A percentile compares a stretch with the other conserved stretches of the same genome.
Evolutionary conservation across 2,113 vertebrate species (phyloP).

Genomic region (Mirounga angustirostris): DNA sequence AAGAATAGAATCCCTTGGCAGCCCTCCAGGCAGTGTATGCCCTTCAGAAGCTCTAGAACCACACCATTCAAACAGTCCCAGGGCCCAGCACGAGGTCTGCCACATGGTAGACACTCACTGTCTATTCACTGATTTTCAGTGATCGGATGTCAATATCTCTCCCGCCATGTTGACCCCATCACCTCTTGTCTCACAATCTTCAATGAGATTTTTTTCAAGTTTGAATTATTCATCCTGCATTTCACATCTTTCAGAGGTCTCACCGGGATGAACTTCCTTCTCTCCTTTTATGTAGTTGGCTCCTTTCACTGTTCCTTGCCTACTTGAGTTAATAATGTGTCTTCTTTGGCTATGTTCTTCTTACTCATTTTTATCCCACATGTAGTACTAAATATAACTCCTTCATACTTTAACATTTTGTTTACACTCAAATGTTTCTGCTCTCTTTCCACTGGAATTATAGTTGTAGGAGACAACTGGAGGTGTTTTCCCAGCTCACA

Average conservation of each 20-base stretch:
- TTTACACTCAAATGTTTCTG: neutral
- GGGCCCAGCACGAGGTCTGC: neutral
- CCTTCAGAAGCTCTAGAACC: neutral
- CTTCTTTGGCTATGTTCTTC: neutral
- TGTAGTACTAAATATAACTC: conserved; percentile 28
- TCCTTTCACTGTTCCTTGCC: neutral
- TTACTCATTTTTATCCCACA: conserved; percentile 1
- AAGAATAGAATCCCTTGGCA: neutral
- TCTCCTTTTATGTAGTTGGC: neutral
- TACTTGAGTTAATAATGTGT: neutral
- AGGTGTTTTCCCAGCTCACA: neutral
- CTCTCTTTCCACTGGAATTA: neutral
- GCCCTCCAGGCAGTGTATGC: neutral
- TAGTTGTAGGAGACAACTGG: neutral
- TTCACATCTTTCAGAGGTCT: neutral
- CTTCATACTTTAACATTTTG: conserved; percentile 21
- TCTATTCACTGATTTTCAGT: neutral
- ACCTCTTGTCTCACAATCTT: neutral
- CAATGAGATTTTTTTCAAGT: neutral
- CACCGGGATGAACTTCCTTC: neutral
- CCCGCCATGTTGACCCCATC: neutral
- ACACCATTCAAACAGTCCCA: neutral
- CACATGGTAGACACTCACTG: neutral
- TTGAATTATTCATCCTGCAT: neutral
- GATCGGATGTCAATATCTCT: neutral